Base-by-base conservation (phyloP, 2,797 vertebrate genomes). In the Numenius phaeopus region DNA sequence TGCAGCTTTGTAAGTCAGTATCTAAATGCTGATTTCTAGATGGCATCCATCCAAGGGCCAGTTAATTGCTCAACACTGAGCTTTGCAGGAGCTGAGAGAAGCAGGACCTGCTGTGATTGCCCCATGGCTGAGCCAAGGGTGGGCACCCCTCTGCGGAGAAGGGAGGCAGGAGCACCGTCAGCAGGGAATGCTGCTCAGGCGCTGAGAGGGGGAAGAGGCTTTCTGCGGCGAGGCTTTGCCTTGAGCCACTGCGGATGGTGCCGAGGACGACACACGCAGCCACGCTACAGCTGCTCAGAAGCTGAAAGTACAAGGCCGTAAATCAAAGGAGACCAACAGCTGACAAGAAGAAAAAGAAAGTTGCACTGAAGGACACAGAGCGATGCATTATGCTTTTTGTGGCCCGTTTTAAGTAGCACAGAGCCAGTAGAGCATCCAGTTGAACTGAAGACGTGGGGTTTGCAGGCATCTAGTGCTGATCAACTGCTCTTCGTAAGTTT, bases 261-360 rank as follows among this genome's bases (percentile, higher is more conserved):
- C n/a, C 0, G 0, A 70, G 29, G 54, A 72, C 39, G 14, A 78
- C 20, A 40, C 47, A 49, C 0, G 2, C 46, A 71, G 58, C 32
- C 18, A 32, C 9, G 22, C 26, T 50, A 12, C 49, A 69, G 32
- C 87, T 70, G 39, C 70, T 72, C 29, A 54, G 55, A 29, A 80
- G 62, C 47, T 85, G 67, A 27, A 52, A 88, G 84, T 9, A 61
- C 22, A 27, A 0, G 0, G 52, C 18, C 0, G 0, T 29, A n/a
- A 80, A 23, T 11, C 54, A 65, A 83, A 80, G 54, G n/a, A 85
- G 23, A 83, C 5, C 24, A 50, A 77, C 20, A 65, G 47, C 40
- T 62, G n/a, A 66, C 59, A 46, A 55, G 26, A 71, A 75, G n/a
- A 64, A 62, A 73, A 78, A 40, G 2, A 46, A 58, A 67, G 19